phyloP scores from a whole-genome alignment of 2,797 vertebrate genomes.

The Gallinago solitaria region DNA sequence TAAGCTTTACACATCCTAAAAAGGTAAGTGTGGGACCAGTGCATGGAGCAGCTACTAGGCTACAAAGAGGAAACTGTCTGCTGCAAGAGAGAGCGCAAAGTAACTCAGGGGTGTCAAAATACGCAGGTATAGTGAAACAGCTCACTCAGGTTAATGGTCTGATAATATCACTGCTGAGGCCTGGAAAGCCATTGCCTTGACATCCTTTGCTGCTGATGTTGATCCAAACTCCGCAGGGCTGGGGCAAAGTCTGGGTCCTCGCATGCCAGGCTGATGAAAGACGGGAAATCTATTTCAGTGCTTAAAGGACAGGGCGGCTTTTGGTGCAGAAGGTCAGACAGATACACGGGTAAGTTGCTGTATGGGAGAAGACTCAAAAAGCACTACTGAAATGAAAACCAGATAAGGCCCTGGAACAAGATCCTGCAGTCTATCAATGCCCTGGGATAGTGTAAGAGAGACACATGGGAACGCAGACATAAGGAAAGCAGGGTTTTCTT shows the following conservation, averaged over 20 bases:
- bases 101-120: constrained; percentile 24
- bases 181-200: constrained; percentile 10
- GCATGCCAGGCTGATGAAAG: constrained; percentile 33
- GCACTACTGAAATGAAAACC: constrained; percentile 36
- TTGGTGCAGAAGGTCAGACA: constrained; percentile 16
- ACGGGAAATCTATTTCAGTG: constrained; percentile 43
- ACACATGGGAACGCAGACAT: constrained; percentile 50
- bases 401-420: constrained; percentile 50
- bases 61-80: constrained; percentile 4
- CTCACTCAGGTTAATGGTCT: constrained; percentile 53
- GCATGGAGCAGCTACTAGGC: neutral
- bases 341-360: constrained; percentile 36
- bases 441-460: constrained; percentile 40
- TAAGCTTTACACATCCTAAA: constrained; percentile 28
- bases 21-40: neutral
- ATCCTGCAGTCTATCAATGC: constrained; percentile 15
- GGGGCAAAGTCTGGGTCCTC: constrained; percentile 7
- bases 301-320: constrained; percentile 32
- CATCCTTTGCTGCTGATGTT: constrained; percentile 6
- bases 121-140: neutral
- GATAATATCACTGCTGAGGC: constrained; percentile 45
- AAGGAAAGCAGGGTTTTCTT: neutral
- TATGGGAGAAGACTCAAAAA: constrained; percentile 13
- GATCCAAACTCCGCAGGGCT: neutral
- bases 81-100: constrained; percentile 1